Conservation (phyloP, 2,888 invertebrate species). For the Anagyrus pseudococci region DNA sequence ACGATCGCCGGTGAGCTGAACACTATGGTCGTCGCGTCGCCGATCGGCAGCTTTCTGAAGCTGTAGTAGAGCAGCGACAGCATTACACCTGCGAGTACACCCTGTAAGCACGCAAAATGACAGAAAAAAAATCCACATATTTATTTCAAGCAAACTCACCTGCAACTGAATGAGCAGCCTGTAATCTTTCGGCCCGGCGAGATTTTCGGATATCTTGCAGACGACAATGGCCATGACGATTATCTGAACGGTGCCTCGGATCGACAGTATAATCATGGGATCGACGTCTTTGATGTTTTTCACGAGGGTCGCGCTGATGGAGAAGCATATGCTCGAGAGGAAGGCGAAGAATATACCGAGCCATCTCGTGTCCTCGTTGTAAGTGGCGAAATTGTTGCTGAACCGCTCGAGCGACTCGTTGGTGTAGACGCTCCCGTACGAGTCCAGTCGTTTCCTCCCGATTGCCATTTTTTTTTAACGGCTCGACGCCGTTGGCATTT, state of each 20-base stretch:
- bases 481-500: no score
- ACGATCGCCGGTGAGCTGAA: constrained; percentile 64
- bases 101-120: constrained; percentile 50
- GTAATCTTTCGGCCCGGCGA: constrained; percentile 59
- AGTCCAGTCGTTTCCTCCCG: constrained; percentile 51
- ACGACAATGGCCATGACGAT: constrained; percentile 56
- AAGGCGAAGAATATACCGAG: constrained; percentile 61
- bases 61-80: constrained; percentile 62
- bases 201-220: constrained; percentile 49
- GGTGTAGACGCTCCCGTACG: constrained; percentile 56
- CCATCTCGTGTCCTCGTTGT: constrained; percentile 57
- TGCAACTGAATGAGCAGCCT: constrained; percentile 58
- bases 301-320: constrained; percentile 61
- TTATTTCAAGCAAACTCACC: constrained; percentile 46
- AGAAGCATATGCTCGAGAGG: constrained; percentile 63
- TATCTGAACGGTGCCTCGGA: constrained; percentile 60
- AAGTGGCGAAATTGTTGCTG: constrained; percentile 51
- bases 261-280: constrained; percentile 61
- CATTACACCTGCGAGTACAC: constrained; percentile 62
- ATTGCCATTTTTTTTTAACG: constrained; percentile 58
- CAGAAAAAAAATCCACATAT: not conserved
- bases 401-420: constrained; percentile 57
- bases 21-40: constrained; percentile 64
- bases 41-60: constrained; percentile 62
- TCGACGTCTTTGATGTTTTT: constrained; percentile 61